phyloP scores from a whole-genome alignment of 2,797 vertebrate species.

The Rachycentron canadum region DNA sequence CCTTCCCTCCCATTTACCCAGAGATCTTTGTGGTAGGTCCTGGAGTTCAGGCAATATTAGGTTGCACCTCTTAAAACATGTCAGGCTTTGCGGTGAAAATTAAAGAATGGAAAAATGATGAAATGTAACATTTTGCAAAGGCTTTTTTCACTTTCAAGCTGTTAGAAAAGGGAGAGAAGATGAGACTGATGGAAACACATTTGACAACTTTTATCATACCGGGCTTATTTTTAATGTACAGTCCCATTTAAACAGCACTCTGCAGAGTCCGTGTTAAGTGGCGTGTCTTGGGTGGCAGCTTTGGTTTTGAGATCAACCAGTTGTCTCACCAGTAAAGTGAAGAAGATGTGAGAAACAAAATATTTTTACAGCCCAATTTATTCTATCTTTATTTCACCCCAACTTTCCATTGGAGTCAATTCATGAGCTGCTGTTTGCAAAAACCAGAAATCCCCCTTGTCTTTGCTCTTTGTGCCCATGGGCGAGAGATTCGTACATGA shows the following conservation, averaged over 20 bases:
- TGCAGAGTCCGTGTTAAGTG: constrained; percentile 31
- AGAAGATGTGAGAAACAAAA: constrained; percentile 55
- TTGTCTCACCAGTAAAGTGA: constrained; percentile 45
- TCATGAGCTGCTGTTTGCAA: constrained; percentile 47
- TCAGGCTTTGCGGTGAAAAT: constrained; percentile 88
- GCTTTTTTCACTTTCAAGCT: constrained; percentile 70
- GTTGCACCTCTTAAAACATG: constrained; percentile 91
- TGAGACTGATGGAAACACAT: constrained; percentile 76
- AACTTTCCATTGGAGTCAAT: constrained; percentile 53
- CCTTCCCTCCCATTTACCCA: constrained; percentile 93
- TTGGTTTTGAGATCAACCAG: constrained; percentile 35
- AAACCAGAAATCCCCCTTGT: constrained; percentile 37
- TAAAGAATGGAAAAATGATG: constrained; percentile 89
- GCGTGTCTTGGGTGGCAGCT: constrained; percentile 64
- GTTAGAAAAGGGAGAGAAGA: constrained; percentile 65
- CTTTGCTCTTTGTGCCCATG: constrained; percentile 47
- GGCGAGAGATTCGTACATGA: constrained; percentile 58
- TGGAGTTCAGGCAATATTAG: constrained; percentile 89
- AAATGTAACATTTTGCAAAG: constrained; percentile 83
- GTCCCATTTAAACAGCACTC: constrained; percentile 30
- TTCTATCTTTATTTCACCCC: constrained; percentile 46
- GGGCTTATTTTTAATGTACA: constrained; percentile 70
- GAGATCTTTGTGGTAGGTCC: constrained; percentile 92
- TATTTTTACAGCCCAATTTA: constrained; percentile 47
- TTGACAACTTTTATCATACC: constrained; percentile 69